phyloP scores from a whole-genome alignment of 2,113 vertebrate species.

The Bos indicus region DNA sequence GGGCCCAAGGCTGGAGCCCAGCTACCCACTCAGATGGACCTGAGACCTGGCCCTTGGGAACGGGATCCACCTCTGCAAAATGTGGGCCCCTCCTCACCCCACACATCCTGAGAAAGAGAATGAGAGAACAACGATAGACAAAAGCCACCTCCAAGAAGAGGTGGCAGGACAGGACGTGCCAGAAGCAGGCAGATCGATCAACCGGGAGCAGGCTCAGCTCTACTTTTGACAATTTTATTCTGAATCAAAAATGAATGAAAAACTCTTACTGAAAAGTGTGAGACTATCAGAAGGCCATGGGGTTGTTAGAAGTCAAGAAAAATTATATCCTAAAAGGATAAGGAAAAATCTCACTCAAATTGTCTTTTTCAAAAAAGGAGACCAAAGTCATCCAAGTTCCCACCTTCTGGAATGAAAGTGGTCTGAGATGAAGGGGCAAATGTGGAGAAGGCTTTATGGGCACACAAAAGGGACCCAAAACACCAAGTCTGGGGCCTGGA shows the following conservation, averaged over 20 bases:
- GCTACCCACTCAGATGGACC: not conserved
- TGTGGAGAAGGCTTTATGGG: not conserved
- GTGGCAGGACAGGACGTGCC: not conserved
- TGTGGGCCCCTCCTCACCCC: not conserved
- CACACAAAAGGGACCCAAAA: not conserved
- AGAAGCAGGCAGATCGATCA: not conserved
- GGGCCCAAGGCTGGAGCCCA: not conserved
- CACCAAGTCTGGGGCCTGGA: not conserved
- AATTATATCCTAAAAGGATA: not conserved
- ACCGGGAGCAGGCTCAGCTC: not conserved
- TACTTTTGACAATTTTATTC: not conserved
- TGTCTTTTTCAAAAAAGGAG: not conserved
- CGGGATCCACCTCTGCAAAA: not conserved
- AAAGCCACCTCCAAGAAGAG: not conserved
- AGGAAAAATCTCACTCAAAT: not conserved
- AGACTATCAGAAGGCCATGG: not conserved
- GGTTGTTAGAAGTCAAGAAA: not conserved
- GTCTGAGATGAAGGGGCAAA: not conserved
- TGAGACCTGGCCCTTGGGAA: not conserved
- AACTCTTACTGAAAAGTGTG: not conserved
- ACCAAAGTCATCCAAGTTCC: not conserved
- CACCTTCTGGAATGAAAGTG: not conserved
- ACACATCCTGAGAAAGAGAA: not conserved
- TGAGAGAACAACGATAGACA: not conserved
- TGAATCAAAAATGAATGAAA: not conserved